Evolutionary conservation across 2,113 vertebrate species (phyloP).

Genomic region (Anguilla rostrata): DNA sequence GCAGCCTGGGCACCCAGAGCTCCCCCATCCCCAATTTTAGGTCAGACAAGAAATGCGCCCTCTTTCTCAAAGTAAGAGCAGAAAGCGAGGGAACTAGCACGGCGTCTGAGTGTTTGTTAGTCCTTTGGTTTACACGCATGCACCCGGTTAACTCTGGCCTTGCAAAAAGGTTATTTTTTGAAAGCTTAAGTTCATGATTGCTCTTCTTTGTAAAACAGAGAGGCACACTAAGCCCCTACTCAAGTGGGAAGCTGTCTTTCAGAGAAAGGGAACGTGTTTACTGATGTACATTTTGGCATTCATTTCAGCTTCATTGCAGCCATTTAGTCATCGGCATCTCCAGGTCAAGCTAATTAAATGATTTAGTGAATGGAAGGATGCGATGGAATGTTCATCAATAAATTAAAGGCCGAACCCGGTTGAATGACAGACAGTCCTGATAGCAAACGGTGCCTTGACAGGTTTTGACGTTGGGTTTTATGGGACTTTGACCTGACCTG

Average conservation of each 20-base stretch:
- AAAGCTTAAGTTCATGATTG: background rate
- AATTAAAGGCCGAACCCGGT: background rate
- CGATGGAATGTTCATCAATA: background rate
- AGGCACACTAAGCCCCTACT: background rate
- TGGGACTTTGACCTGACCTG: background rate
- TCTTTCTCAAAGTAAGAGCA: background rate
- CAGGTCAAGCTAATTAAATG: background rate
- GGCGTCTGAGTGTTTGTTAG: background rate
- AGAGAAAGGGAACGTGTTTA: background rate
- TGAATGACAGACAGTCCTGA: conserved; percentile 7
- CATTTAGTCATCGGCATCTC: background rate
- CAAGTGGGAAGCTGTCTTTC: background rate
- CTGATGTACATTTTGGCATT: background rate
- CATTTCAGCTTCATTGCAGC: background rate
- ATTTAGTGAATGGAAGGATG: background rate
- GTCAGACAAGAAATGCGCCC: background rate
- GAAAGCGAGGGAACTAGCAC: background rate
- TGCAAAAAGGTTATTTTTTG: background rate
- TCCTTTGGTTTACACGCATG: background rate
- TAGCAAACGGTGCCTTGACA: background rate
- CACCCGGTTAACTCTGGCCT: background rate
- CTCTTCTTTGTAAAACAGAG: background rate
- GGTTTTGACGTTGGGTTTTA: conserved; percentile 14
- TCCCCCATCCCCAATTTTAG: background rate
- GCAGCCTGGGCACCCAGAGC: background rate